Conservation (phyloP, 2,888 invertebrate genomes). For the Stomorhina lunata region DNA sequence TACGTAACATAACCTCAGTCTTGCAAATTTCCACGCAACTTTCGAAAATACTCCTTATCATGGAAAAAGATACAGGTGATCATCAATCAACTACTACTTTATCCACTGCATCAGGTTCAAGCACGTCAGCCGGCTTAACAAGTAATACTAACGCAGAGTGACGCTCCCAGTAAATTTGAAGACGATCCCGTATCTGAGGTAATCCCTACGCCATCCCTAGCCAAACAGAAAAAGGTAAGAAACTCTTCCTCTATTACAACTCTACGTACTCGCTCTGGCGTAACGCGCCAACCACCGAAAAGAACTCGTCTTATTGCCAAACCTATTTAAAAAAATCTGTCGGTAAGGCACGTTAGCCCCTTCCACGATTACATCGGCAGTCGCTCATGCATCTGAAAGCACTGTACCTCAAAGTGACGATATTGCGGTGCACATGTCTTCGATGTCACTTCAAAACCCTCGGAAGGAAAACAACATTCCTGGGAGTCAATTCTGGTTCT, state of each 20-base stretch:
- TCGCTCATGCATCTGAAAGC: not conserved
- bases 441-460: not conserved
- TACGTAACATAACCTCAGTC: no score
- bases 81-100: no score
- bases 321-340: not conserved
- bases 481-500: no score
- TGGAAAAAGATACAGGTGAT: no score
- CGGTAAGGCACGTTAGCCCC: not conserved
- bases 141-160: no score
- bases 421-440: constrained; percentile 1
- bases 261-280: constrained; percentile 23
- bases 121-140: no score
- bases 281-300: constrained; percentile 16
- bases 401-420: not conserved
- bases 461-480: no score
- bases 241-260: constrained; percentile 7
- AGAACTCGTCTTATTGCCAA: constrained; percentile 13
- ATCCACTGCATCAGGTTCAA: no score
- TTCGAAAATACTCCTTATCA: no score
- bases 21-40: no score
- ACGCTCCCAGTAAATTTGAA: not conserved
- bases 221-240: constrained; percentile 29
- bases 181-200: not conserved
- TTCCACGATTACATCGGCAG: not conserved
- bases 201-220: constrained; percentile 6